These are phyloP conservation scores for Pyrocoelia pectoralis DNA, from an alignment of 2,888 invertebrate species.

Conservation along the genomic window DNA sequence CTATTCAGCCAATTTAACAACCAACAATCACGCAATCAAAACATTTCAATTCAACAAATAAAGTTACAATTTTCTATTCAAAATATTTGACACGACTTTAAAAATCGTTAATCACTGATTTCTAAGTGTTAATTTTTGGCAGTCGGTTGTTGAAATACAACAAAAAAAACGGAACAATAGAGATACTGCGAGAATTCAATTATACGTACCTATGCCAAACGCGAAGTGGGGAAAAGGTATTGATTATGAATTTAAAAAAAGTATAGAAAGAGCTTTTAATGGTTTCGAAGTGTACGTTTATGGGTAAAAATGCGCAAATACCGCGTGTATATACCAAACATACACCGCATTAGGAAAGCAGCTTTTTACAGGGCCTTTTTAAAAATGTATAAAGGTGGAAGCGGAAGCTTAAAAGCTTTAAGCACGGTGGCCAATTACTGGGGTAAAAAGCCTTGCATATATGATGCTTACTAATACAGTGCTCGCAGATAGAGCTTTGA, in stretches of 20 bases:
- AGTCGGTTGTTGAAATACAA: background rate
- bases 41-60: conserved; percentile 38
- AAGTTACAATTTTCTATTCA: conserved; percentile 39
- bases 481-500: conserved; percentile 26
- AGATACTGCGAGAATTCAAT: background rate
- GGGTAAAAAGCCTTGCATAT: conserved; percentile 60
- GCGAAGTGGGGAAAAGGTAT: conserved; percentile 2
- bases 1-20: conserved; percentile 44
- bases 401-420: conserved; percentile 61
- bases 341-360: conserved; percentile 40
- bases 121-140: background rate
- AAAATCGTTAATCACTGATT: background rate
- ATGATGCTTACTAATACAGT: conserved; percentile 53
- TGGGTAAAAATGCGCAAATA: conserved; percentile 39
- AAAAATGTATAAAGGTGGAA: conserved; percentile 60
- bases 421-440: conserved; percentile 61
- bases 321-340: conserved; percentile 41
- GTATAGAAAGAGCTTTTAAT: conserved; percentile 30
- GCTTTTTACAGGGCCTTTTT: conserved; percentile 54
- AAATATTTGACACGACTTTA: conserved; percentile 27
- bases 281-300: conserved; percentile 22
- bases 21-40: conserved; percentile 45
- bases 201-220: background rate
- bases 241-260: conserved; percentile 23
- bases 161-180: background rate